Conservation (phyloP, 2,888 invertebrate species). For the Eulithis prunata region DNA sequence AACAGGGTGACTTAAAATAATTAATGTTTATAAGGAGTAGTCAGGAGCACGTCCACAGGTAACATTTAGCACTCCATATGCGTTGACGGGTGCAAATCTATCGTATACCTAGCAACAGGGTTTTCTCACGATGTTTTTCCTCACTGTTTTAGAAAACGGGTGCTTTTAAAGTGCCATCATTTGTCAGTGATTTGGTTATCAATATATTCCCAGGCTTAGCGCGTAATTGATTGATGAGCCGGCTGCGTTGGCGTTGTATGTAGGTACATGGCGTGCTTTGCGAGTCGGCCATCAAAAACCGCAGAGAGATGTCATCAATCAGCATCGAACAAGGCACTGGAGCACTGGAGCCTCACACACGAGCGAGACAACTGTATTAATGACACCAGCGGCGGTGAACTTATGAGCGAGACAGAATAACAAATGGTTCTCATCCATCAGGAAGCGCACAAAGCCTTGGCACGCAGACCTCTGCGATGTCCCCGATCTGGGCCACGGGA, state of each 20-base stretch:
- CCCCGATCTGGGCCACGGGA: conserved; percentile 26
- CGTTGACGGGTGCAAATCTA: too few species aligned
- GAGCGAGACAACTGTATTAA: conserved; percentile 45
- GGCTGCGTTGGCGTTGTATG: background rate
- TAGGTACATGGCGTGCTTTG: background rate
- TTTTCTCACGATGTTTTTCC: too few species aligned
- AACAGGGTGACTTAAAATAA: too few species aligned
- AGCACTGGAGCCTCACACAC: conserved; percentile 7
- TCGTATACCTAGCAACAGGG: too few species aligned
- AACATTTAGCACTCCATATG: too few species aligned
- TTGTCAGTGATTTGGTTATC: background rate
- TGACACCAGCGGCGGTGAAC: conserved; percentile 46
- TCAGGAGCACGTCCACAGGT: too few species aligned
- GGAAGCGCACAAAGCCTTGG: conserved; percentile 51
- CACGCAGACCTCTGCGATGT: conserved; percentile 41
- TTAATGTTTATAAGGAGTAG: too few species aligned
- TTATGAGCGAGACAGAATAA: conserved; percentile 53
- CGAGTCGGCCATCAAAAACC: conserved; percentile 6
- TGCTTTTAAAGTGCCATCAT: too few species aligned
- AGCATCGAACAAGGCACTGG: conserved; percentile 12
- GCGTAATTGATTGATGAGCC: background rate
- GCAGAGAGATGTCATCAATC: conserved; percentile 16
- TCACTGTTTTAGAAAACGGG: too few species aligned
- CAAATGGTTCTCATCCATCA: conserved; percentile 57
- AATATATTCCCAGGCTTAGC: background rate